phyloP scores from a whole-genome alignment of 2,888 invertebrate species.

The Cosmia pyralina region DNA sequence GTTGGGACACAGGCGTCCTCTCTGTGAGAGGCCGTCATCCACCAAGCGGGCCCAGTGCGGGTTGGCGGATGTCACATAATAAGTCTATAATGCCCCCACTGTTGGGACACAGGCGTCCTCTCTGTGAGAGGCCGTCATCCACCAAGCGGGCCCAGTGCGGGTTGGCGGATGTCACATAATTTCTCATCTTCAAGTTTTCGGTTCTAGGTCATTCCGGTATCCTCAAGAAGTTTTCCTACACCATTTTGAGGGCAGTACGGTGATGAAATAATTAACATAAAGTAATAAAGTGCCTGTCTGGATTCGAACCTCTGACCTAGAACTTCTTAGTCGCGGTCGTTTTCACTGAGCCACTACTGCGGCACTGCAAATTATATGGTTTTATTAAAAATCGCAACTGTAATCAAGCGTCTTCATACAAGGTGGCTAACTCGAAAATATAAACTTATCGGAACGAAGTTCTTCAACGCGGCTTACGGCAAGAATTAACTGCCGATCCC shows the following conservation, averaged over 20 bases:
- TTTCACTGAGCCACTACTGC: background rate
- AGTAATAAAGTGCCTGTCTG: too few relatives aligned
- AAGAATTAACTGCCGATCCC: too few relatives aligned
- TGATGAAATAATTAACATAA: background rate
- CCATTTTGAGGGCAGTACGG: background rate
- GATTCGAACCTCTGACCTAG: too few relatives aligned
- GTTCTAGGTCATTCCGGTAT: too few relatives aligned
- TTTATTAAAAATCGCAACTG: background rate
- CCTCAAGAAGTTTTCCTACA: background rate
- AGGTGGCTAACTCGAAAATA: background rate
- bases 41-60: background rate
- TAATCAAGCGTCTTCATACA: background rate
- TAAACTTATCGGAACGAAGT: background rate
- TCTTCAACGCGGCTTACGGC: too few relatives aligned
- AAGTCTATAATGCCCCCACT: background rate
- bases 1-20: background rate
- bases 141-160: background rate
- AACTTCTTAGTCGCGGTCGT: background rate
- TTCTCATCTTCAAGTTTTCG: too few relatives aligned
- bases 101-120: background rate
- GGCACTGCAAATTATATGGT: background rate
- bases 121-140: background rate
- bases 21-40: background rate
- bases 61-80: background rate
- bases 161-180: too few relatives aligned